Base-by-base conservation (phyloP, 1,140 invertebrate genomes). In the Tetranychus urticae region DNA sequence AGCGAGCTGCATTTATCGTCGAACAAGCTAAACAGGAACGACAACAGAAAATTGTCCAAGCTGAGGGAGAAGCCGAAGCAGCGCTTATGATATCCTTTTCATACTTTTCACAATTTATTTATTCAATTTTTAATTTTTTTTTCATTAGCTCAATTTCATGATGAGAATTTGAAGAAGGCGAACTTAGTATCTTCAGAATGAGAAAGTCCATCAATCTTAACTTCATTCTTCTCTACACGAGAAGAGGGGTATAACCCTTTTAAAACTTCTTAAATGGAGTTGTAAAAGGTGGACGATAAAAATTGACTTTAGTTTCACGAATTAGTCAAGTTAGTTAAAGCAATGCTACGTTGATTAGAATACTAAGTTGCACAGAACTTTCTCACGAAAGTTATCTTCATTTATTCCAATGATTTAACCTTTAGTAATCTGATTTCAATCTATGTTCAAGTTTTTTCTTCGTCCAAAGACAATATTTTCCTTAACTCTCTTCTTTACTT, bases 41-140 rank as follows among this genome's bases (percentile, higher is more conserved):
- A 69, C 96, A 98, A 73, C 94, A 99, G 74, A 99, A 98, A 71
- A 96, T 99, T 76, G 91, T 99, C 2, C 93, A 98, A 73, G 94
- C 96, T 66, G 93, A 98, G 77, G 96, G 96, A 79, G 96, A 99
- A 82, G 92, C 96, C 35, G 85, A 96, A 78, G 88, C 94, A 68
- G 96, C 94, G 2, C 85, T 87, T 79, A 88, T 91, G 86, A 85
- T 86, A 85, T 85, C 83, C 83, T 85, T 84, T 81, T 78, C 67
- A 62, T 65, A 62, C 50, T 56, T 35, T 12, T 56, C 3, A 58
- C 23, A 45, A 58, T 58, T 58, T 42, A 31, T 46, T 1, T 56
- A 1, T 10, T 12, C 7, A 58, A 42, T 45, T n/a, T 42, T 42
- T 42, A 6, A 42, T 42, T 42, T 10, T 42, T 42, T 42, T 42